These are phyloP conservation scores for Microctenopoma stevenorrisi DNA, from an alignment of 2,797 vertebrate species.

Conservation along the genomic window DNA sequence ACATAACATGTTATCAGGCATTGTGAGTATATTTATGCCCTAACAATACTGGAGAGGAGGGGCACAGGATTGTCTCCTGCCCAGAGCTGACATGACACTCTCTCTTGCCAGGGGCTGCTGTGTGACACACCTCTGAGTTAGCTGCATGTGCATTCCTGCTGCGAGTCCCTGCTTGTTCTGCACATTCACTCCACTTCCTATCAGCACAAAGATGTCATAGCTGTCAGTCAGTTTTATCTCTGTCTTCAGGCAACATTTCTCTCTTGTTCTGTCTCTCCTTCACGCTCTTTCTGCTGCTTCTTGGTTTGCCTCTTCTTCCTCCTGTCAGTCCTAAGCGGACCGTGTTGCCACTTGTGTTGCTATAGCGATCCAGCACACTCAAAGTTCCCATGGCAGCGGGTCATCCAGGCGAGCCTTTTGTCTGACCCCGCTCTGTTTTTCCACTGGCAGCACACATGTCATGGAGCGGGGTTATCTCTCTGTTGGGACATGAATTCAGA, in stretches of 20 bases:
- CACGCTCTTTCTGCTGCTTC: background rate
- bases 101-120: background rate
- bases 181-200: background rate
- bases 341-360: conserved; percentile 18
- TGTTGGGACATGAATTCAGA: background rate
- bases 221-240: conserved; percentile 24
- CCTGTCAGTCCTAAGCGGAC: conserved; percentile 5
- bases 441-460: conserved; percentile 40
- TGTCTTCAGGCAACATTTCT: conserved; percentile 43
- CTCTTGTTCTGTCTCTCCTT: background rate
- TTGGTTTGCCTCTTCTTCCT: background rate
- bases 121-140: conserved; percentile 35
- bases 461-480: background rate
- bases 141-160: conserved; percentile 53
- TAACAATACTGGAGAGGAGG: background rate
- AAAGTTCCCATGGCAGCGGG: conserved; percentile 43
- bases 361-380: conserved; percentile 15
- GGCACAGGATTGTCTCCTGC: background rate
- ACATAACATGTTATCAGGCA: conserved; percentile 8
- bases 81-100: background rate
- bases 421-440: conserved; percentile 33
- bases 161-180: conserved; percentile 55
- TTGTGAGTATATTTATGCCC: background rate
- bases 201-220: conserved; percentile 7
- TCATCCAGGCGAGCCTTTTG: conserved; percentile 13